Base-by-base conservation (phyloP, 2,888 invertebrate species). In the Spodoptera exigua region DNA sequence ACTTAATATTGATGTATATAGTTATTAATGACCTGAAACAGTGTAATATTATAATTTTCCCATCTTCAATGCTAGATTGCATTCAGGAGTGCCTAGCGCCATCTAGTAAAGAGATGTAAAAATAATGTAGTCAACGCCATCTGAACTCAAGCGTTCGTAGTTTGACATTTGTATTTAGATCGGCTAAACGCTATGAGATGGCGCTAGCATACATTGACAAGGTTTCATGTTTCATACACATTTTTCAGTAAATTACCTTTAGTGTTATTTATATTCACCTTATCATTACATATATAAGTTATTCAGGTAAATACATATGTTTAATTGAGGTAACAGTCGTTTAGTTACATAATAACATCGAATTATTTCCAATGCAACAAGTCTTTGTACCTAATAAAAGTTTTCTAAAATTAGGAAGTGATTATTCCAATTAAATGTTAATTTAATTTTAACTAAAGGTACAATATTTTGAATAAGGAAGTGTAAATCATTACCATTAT, bases 401-500 rank as follows among this genome's bases (percentile, higher is more conserved):
- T 27, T 27, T 27, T 27, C 5, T 27, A 27, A 21, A 21, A 21
- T 21, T 21, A 21, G 21, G 1, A 36, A 21, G 12, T 2, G 2
- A 18, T 9, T 1, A 13, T 16, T 48, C 7, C 12, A 52, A 36
- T 32, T 36, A 12, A n/a, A n/a, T 10, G 41, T 44, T 37, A 1
- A 14, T 39, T 1, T 14, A 9, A 1, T 13, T 9, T 3, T 27
- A n/a, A 21, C 16, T 1, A n/a, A 11, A 11, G 7, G 1, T 1
- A 16, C 16, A 41, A 61, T 27, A 60, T 44, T 41, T 36, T 16
- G 14, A 53, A 27, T 27, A 7, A 60, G 72, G 68, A 71, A 71
- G 56, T 67, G 58, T 56, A 63, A 66, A 76, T 61, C 45, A 46
- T 44, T 37, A 16, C 4, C 11, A 4, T 11, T 44, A 13, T n/a